Evolutionary conservation across 1,140 invertebrate genomes (phyloP).

Genomic region (Drosophila hydei): DNA sequence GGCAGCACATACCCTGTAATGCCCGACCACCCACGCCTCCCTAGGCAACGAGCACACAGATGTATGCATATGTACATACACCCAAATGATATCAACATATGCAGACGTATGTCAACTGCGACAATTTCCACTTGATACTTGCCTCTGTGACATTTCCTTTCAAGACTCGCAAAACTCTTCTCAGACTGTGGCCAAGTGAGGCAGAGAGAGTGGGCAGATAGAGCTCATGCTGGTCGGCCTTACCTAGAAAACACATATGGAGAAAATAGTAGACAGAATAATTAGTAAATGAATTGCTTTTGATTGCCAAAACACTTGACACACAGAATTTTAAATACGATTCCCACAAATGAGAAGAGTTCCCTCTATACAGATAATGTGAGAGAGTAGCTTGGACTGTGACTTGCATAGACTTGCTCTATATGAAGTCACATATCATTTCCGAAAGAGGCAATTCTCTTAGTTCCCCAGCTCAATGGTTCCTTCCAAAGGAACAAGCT

Average conservation of each 20-base stretch:
- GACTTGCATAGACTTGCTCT: too few species aligned
- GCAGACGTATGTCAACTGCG: not conserved
- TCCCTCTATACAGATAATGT: too few species aligned
- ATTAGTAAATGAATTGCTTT: slow-evolving; percentile 42
- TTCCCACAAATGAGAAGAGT: too few species aligned
- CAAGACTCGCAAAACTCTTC: slow-evolving; percentile 11
- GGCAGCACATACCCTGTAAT: slow-evolving; percentile 14
- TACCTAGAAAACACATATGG: slow-evolving; percentile 26
- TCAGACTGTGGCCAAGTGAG: not conserved
- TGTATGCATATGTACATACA: slow-evolving; percentile 16
- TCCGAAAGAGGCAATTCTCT: too few species aligned
- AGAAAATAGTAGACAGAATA: slow-evolving; percentile 26
- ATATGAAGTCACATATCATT: too few species aligned
- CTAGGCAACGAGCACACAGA: slow-evolving; percentile 2
- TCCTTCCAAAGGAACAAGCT: too few species aligned
- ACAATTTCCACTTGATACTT: slow-evolving; percentile 11
- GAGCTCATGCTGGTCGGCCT: slow-evolving; percentile 14
- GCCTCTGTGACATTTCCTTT: slow-evolving; percentile 28
- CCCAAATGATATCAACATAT: not conserved
- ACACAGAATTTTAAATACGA: slow-evolving; percentile 32
- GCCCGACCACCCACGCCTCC: not conserved
- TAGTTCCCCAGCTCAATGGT: too few species aligned
- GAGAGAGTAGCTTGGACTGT: too few species aligned
- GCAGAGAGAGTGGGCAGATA: not conserved
- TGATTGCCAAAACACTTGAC: slow-evolving; percentile 12